Percentiles rank a stretch among this genome's conserved stretches.
These are phyloP conservation scores for Ambastaia sidthimunki DNA, from an alignment of 2,797 vertebrate species.

Conservation along the genomic window DNA sequence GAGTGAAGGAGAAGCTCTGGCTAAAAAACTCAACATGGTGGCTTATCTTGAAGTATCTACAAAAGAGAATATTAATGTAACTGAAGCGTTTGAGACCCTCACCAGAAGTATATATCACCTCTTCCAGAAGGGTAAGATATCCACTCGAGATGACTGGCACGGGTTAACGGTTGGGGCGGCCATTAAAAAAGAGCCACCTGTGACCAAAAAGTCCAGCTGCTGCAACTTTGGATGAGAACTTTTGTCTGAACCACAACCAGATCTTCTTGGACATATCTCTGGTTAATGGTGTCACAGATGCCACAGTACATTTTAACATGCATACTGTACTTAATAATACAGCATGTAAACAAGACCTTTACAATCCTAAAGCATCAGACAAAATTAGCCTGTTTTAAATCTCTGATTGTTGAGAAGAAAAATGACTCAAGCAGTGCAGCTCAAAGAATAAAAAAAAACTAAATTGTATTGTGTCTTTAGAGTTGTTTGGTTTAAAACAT, in stretches of 20 bases:
- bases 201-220: not conserved
- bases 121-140: constrained; percentile 42
- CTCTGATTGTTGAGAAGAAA: not conserved
- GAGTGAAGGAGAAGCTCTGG: constrained; percentile 53
- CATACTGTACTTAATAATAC: too few relatives aligned
- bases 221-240: constrained; percentile 40
- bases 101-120: constrained; percentile 50
- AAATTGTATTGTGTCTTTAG: not conserved
- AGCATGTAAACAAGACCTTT: too few relatives aligned
- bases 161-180: constrained; percentile 49
- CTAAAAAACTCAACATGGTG: constrained; percentile 57
- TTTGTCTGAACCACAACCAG: not conserved
- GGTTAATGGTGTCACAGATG: not conserved
- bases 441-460: constrained; percentile 4
- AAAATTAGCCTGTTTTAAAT: too few relatives aligned
- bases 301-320: not conserved
- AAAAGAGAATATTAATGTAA: constrained; percentile 56
- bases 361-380: too few relatives aligned
- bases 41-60: constrained; percentile 57
- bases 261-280: not conserved
- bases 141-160: constrained; percentile 42
- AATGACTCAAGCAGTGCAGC: not conserved
- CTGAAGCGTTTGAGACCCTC: constrained; percentile 46
- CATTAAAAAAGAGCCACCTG: not conserved
- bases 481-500: too few relatives aligned